Conservation (phyloP, 1,140 invertebrate genomes). For the Achatina immaculata region DNA sequence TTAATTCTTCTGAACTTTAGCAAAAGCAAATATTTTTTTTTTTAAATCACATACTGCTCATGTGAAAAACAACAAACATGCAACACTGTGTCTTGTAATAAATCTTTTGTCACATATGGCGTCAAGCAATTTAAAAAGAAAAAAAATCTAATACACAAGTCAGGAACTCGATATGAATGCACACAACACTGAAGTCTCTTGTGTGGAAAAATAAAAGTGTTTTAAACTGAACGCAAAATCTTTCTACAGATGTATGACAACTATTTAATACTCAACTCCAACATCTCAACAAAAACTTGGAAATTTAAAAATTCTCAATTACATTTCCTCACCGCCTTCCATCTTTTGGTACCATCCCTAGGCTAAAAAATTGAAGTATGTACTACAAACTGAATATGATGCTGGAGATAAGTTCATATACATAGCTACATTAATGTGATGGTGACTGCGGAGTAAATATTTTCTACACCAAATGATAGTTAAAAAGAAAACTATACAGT, state of each 20-base stretch:
- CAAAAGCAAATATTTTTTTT: slow-evolving; percentile 1
- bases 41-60: background rate
- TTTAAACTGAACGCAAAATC: too few relatives aligned
- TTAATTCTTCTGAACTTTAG: too few relatives aligned
- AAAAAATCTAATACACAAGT: background rate
- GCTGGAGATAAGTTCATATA: too few relatives aligned
- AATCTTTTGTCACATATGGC: too few relatives aligned
- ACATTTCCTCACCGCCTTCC: slow-evolving; percentile 41
- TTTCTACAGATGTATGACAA: too few relatives aligned
- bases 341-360: slow-evolving; percentile 38
- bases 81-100: background rate
- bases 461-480: too few relatives aligned
- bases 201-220: background rate
- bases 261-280: too few relatives aligned
- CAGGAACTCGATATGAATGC: background rate
- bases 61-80: background rate
- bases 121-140: background rate
- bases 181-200: background rate
- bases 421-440: too few relatives aligned
- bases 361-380: slow-evolving; percentile 15
- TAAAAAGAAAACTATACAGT: too few relatives aligned
- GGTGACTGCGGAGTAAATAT: too few relatives aligned
- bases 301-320: slow-evolving; percentile 29
- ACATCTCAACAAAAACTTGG: too few relatives aligned
- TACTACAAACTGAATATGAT: background rate